Evolutionary conservation across 2,797 vertebrate species (phyloP).

Genomic region (Falco concolor): DNA sequence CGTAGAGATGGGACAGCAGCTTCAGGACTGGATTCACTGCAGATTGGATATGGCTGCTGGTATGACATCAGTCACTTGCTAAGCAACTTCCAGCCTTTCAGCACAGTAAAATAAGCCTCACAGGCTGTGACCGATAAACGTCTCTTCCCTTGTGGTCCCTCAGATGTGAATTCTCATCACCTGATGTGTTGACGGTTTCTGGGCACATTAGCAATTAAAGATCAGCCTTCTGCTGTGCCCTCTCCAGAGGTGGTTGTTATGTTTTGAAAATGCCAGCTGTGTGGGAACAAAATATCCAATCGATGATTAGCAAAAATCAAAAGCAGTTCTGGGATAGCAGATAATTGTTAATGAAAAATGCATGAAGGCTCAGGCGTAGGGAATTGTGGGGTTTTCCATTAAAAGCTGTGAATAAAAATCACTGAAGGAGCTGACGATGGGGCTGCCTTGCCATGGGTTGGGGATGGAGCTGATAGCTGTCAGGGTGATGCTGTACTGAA

Average conservation of each 20-base stretch:
- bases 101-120: neutral
- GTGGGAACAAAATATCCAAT: constrained; percentile 64
- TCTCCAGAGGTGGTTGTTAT: constrained; percentile 52
- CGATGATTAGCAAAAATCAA: constrained; percentile 66
- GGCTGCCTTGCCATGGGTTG: neutral
- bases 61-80: neutral
- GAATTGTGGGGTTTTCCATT: constrained; percentile 53
- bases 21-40: neutral
- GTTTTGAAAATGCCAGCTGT: constrained; percentile 63
- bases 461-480: neutral
- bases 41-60: neutral
- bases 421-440: neutral
- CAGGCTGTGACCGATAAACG: neutral
- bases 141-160: neutral
- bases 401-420: constrained; percentile 56
- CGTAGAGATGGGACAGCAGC: neutral
- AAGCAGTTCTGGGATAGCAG: constrained; percentile 23
- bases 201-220: constrained; percentile 44
- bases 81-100: neutral
- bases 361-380: constrained; percentile 22
- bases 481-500: neutral
- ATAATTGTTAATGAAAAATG: constrained; percentile 68
- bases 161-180: constrained; percentile 5
- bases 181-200: constrained; percentile 34
- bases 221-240: constrained; percentile 44